Conservation (phyloP, 1,140 invertebrate genomes). For the Marisa cornuarietis region DNA sequence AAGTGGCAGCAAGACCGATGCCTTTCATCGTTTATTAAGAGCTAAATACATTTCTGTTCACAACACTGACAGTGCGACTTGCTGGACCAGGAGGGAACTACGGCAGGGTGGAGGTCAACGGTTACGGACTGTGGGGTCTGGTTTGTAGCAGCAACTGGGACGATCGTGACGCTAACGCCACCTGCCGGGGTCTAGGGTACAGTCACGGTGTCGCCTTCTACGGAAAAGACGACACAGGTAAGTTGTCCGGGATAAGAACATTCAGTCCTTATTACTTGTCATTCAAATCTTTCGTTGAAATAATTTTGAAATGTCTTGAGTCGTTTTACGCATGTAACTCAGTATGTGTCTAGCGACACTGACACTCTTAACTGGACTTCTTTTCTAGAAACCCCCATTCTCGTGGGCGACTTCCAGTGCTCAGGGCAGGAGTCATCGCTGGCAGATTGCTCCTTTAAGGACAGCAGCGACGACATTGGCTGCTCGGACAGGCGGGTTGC, state of each 20-base stretch:
- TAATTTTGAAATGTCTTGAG: not conserved
- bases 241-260: not conserved
- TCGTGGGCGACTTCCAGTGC: conserved; percentile 35
- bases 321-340: not conserved
- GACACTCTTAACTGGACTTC: not conserved
- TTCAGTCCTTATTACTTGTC: not conserved
- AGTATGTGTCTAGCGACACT: not conserved
- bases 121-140: conserved; percentile 46
- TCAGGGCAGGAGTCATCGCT: conserved; percentile 31
- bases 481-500: conserved; percentile 9
- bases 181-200: conserved; percentile 43
- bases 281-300: not conserved
- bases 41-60: too few relatives aligned
- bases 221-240: conserved; percentile 18
- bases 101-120: conserved; percentile 32
- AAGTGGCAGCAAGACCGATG: too few relatives aligned
- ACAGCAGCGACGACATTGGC: conserved; percentile 31
- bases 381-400: conserved; percentile 26
- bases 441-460: conserved; percentile 29
- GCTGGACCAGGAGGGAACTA: too few relatives aligned
- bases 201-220: conserved; percentile 40
- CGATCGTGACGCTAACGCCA: conserved; percentile 43
- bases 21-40: too few relatives aligned
- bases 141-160: conserved; percentile 40
- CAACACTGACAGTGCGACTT: too few relatives aligned